Conservation (phyloP, 2,888 invertebrate genomes). For the Volucella bombylans region DNA sequence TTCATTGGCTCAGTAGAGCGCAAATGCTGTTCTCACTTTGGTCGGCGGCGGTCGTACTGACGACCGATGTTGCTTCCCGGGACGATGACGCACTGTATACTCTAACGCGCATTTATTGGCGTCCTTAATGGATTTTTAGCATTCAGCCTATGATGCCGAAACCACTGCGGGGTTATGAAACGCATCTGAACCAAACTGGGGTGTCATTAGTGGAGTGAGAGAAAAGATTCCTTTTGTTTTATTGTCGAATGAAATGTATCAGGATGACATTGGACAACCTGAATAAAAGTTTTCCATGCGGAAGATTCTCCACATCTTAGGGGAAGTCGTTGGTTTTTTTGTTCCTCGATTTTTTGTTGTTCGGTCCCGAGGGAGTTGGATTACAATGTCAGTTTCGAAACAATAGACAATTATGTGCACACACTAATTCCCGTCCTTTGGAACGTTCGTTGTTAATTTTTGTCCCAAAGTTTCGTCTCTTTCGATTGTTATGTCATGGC, state of each 20-base stretch:
- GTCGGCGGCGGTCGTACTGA: background rate
- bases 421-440: conserved; percentile 57
- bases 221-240: conserved; percentile 46
- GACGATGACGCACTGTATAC: conserved; percentile 66
- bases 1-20: conserved; percentile 69
- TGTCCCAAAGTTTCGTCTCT: conserved; percentile 45
- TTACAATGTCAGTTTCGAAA: conserved; percentile 72
- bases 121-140: conserved; percentile 67
- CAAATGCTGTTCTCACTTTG: conserved; percentile 45
- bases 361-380: conserved; percentile 40
- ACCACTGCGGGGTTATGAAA: conserved; percentile 35
- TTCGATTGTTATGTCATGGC: conserved; percentile 50
- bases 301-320: conserved; percentile 31
- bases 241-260: conserved; percentile 67
- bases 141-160: conserved; percentile 55
- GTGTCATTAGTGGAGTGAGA: conserved; percentile 8
- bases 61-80: background rate
- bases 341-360: background rate
- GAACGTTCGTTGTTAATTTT: conserved; percentile 13
- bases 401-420: conserved; percentile 71
- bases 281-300: conserved; percentile 71
- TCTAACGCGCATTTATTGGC: conserved; percentile 63
- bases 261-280: conserved; percentile 69
- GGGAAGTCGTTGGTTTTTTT: conserved; percentile 24
- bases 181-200: conserved; percentile 31